Base-by-base conservation (phyloP, 2,888 invertebrate genomes). In the Callimorpha dominula region DNA sequence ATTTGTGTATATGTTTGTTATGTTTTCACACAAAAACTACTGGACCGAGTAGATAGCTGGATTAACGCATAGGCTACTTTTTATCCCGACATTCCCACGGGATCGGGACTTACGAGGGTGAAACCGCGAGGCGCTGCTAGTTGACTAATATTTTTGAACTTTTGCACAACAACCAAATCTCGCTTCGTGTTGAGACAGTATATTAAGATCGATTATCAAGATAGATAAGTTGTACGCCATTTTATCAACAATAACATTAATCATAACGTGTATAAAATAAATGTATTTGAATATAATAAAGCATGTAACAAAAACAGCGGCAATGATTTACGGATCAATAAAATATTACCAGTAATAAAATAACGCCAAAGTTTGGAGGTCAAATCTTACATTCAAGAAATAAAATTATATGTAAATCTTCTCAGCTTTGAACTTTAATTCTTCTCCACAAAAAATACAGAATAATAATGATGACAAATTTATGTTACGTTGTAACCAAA, bases 351-450 rank as follows among this genome's bases (percentile, higher is more conserved):
- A 69, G 15, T 42, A 68, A 77, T 75, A 72, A 78, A 14, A 65
- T 66, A 9, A 70, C 31, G 62, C 63, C 66, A 76, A 42, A 57
- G 62, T 70, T 31, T 69, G 67, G 83, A 78, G 75, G 71, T 42
- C 70, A 72, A 72, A 64, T 57, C 60, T 64, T 72, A 66, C 31
- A 43, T 15, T 31, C 60, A 69, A 54, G 12, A 75, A 66, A 17
- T 49, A 75, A 75, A 78, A 70, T 64, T 72, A 67, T 70, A 71
- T 72, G n/a, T 9, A 63, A 78, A 68, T 50, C 46, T 75, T 70
- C 75, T 72, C 70, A 80, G 52, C 75, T 77, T 80, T 74, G 77
- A 76, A n/a, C n/a, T n/a, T n/a, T n/a, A n/a, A n/a, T n/a, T n/a
- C n/a, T n/a, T n/a, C n/a, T 78, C 65, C 12, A 77, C 70, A 43